Evolutionary conservation across 2,113 vertebrate species (phyloP).

Genomic region (Onychostruthus taczanowskii): DNA sequence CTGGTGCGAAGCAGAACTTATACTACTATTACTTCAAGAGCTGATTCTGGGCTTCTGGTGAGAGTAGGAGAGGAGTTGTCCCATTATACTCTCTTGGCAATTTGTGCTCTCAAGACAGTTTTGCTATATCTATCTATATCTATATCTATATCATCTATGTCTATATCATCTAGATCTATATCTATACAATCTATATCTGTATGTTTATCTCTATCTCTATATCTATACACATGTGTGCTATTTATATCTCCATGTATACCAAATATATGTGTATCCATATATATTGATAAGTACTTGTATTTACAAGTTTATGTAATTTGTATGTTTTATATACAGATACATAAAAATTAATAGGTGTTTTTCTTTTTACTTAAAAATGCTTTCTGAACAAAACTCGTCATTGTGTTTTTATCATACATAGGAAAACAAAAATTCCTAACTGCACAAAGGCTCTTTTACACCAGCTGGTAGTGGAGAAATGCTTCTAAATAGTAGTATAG

Average conservation of each 20-base stretch:
- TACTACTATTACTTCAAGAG: background rate
- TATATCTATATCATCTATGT: too few species aligned
- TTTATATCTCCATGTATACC: background rate
- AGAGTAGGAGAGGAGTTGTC: background rate
- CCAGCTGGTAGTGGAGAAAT: background rate
- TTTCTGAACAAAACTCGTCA: background rate
- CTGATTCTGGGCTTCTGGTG: background rate
- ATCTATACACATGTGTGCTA: background rate
- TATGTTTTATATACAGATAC: background rate
- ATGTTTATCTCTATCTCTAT: too few species aligned
- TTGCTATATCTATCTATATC: too few species aligned
- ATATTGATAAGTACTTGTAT: background rate
- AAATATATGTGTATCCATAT: background rate
- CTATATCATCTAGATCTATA: too few species aligned
- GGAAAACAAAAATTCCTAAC: background rate
- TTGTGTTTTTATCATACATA: background rate
- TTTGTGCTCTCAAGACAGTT: background rate
- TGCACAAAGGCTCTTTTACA: background rate
- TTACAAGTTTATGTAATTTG: background rate
- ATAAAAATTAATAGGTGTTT: background rate
- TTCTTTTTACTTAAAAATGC: background rate
- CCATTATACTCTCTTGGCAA: background rate
- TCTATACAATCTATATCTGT: too few species aligned
- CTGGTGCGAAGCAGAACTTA: background rate
- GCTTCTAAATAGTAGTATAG: background rate